Evolutionary conservation across 2,113 vertebrate species (phyloP), one percentile per base, ranked within the genome.

Genomic region (Thoracochromis brauschi): DNA sequence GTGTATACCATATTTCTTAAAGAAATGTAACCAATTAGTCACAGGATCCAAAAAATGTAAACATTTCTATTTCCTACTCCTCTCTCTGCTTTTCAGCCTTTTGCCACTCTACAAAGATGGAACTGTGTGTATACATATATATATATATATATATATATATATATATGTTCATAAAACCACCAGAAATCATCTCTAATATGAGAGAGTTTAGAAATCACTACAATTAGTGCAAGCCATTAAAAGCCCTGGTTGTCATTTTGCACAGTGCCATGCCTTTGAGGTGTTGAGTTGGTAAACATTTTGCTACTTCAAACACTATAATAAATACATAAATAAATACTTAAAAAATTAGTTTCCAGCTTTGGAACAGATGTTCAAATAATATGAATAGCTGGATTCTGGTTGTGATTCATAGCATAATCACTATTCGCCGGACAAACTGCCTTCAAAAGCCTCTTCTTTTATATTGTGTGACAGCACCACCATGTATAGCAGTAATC

Each of bases 251-350:
- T 90, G 89, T 88, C 75, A 91, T 82, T 91, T 60, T 45, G 21
- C 78, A 49, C 78, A 85, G 88, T 35, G 82, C 54, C 78, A 85
- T 65, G 54, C 53, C 85, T 89, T 54, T 83, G 81, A 85, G 49
- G 21, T 78, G 21, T 73, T 85, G 68, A 31, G 47, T 31, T 54
- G 40, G 12, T 71, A 83, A 75, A 57, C 51, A 19, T 63, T 68
- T 14, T 35, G 38, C 63, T 53, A 17, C 16, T 33, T 29, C n/a
- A 53, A 54, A 68, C 40, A 10, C 6, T 1, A 75, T 73, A 45
- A 29, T 75, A 47, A 75, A 75, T 47, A 47, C 47, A 75, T 47
- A 47, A 75, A 47, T 1, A 75, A 49, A 49, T 49, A 49, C 21
- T 75, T 75, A 19, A 31, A 47, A 75, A 75, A 31, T 54, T 3